These are phyloP conservation scores for Sclerurus mexicanus DNA, from an alignment of 2,113 vertebrate species.

Conservation along the genomic window DNA sequence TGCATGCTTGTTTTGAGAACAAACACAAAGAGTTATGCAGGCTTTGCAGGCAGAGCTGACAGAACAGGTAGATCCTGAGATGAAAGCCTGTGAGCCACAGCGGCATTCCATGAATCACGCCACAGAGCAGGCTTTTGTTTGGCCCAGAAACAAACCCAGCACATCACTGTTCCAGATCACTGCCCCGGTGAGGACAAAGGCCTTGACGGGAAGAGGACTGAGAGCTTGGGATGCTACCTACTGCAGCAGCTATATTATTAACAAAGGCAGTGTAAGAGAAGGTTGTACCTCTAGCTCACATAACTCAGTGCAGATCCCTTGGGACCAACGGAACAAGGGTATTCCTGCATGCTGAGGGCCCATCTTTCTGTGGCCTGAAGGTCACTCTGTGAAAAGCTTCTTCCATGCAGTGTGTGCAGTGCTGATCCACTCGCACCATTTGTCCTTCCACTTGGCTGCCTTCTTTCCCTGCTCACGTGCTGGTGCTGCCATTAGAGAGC, in stretches of 20 bases:
- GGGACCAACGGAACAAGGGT: neutral
- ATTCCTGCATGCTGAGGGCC: neutral
- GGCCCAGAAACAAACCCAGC: neutral
- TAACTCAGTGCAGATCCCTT: neutral
- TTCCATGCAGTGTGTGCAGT: accelerated
- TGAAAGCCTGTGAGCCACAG: neutral
- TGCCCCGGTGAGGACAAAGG: neutral
- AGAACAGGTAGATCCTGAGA: neutral
- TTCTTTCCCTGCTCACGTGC: neutral
- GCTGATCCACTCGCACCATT: neutral
- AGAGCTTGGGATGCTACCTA: neutral
- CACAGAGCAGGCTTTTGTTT: neutral
- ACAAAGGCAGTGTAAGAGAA: neutral
- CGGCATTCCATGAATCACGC: neutral
- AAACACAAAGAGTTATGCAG: neutral
- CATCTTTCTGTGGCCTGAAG: neutral
- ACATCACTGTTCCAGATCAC: neutral
- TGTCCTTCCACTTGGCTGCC: neutral
- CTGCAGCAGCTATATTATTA: neutral
- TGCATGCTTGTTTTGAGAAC: constrained; percentile 13
- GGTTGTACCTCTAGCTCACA: neutral
- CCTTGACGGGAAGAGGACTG: neutral
- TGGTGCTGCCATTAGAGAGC: neutral
- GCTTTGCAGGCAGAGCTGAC: neutral
- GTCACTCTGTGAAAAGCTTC: neutral